Evolutionary conservation across 2,113 vertebrate genomes (phyloP).

Genomic region (Cololabis saira): DNA sequence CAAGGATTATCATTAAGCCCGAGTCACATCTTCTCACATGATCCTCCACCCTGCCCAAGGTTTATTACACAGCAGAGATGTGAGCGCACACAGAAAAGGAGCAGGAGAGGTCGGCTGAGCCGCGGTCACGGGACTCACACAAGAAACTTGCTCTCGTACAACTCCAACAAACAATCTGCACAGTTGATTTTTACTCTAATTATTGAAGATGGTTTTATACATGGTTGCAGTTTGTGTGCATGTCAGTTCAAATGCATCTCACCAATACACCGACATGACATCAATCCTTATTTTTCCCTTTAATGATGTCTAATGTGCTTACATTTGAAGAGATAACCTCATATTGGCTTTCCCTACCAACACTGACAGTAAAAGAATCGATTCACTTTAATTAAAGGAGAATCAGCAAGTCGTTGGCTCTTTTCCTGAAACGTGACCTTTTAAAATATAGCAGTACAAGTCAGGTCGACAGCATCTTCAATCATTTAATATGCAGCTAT

Average conservation of each 20-base stretch:
- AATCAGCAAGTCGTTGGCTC: constrained; percentile 4
- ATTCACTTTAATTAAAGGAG: neutral
- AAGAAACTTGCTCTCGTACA: constrained; percentile 11
- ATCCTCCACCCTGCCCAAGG: constrained; percentile 56
- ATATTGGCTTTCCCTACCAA: too few species aligned
- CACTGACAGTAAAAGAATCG: neutral
- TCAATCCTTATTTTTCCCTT: too few species aligned
- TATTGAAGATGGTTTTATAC: too few species aligned
- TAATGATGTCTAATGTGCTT: too few species aligned
- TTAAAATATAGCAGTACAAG: constrained; percentile 25
- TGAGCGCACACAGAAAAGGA: constrained; percentile 5
- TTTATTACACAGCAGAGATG: constrained; percentile 48
- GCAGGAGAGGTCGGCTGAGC: constrained; percentile 28
- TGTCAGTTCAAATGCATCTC: too few species aligned
- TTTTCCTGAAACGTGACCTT: constrained; percentile 15
- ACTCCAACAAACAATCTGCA: neutral
- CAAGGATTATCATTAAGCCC: constrained; percentile 75
- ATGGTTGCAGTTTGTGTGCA: too few species aligned
- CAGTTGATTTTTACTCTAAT: neutral
- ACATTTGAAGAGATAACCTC: too few species aligned
- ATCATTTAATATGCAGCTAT: constrained; percentile 38
- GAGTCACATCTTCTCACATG: constrained; percentile 82
- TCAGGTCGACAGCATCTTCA: constrained; percentile 36
- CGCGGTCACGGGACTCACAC: constrained; percentile 49
- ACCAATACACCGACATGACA: too few species aligned